phyloP scores from a whole-genome alignment of 2,888 invertebrate genomes.

The Drosophila anomalipes region DNA sequence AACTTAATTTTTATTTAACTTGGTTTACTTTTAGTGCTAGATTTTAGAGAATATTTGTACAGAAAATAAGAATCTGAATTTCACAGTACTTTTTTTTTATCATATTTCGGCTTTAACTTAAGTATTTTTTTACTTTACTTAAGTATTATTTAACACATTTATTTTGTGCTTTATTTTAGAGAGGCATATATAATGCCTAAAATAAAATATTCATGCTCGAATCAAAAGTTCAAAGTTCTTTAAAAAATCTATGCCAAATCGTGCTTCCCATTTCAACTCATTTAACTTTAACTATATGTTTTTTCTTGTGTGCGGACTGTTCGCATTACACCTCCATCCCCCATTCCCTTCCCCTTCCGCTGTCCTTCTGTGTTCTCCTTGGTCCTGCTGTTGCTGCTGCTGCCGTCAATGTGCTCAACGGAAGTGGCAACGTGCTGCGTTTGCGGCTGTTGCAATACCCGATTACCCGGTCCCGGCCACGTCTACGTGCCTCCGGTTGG shows the following conservation, averaged over 20 bases:
- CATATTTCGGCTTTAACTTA: background rate
- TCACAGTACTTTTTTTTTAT: too few species aligned
- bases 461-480: constrained; percentile 40
- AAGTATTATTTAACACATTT: too few species aligned
- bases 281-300: background rate
- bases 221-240: background rate
- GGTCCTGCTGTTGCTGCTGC: constrained; percentile 9
- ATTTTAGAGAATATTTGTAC: too few species aligned
- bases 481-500: constrained; percentile 67
- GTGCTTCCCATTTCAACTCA: background rate
- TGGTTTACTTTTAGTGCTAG: too few species aligned
- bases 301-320: background rate
- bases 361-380: constrained; percentile 17
- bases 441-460: constrained; percentile 34
- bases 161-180: background rate
- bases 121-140: too few species aligned
- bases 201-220: background rate
- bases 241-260: background rate
- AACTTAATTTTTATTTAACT: too few species aligned
- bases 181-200: background rate
- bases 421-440: constrained; percentile 75
- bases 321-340: background rate
- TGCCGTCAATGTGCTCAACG: constrained; percentile 43
- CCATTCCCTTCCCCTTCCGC: background rate
- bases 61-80: too few species aligned